phyloP scores from a whole-genome alignment of 2,888 invertebrate species.

The Heliconius hortense region DNA sequence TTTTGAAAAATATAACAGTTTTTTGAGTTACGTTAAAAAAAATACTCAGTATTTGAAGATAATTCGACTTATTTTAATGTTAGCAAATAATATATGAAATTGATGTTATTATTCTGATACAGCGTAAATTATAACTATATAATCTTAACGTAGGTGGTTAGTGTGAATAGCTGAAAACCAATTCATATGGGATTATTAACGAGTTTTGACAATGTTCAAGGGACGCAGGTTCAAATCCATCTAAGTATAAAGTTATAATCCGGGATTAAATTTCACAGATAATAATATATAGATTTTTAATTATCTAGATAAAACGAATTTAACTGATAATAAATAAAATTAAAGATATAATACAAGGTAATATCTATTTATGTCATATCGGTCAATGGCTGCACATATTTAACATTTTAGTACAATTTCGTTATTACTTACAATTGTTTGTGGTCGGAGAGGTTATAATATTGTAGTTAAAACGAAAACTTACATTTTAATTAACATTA shows the following conservation, averaged over 20 bases:
- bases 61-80: background rate
- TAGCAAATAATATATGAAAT: background rate
- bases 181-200: background rate
- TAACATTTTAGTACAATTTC: conserved; percentile 12
- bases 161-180: no score
- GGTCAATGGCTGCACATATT: conserved; percentile 26
- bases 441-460: background rate
- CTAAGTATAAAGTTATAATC: background rate
- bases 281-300: background rate
- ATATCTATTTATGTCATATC: conserved; percentile 4
- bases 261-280: background rate
- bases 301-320: background rate
- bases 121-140: no score
- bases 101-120: no score
- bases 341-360: background rate
- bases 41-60: background rate
- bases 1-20: no score
- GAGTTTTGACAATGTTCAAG: background rate
- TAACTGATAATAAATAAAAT: background rate
- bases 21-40: no score
- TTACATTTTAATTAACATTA: no score
- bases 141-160: no score
- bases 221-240: background rate
- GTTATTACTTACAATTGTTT: conserved; percentile 4
- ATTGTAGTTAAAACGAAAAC: background rate